Conservation (phyloP, 2,113 vertebrate species). For the Nothobranchius furzeri region DNA sequence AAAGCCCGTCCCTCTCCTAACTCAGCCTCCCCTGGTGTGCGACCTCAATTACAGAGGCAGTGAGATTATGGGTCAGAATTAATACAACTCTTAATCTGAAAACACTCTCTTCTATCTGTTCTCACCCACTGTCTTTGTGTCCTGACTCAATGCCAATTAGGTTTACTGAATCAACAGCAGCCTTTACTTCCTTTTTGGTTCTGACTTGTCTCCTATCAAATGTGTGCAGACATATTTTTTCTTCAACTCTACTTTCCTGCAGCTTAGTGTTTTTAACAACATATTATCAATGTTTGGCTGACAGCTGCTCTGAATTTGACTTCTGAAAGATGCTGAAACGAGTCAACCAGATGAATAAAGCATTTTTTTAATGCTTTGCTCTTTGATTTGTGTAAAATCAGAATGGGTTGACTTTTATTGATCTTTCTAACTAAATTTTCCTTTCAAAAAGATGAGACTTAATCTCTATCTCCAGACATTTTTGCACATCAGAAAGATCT, state of each 20-base stretch:
- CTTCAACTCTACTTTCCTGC: not conserved
- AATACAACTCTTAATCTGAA: constrained; percentile 72
- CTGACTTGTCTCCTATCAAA: constrained; percentile 10
- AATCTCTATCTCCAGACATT: not conserved
- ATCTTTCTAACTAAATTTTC: not conserved
- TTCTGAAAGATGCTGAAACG: not conserved
- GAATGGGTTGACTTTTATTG: not conserved
- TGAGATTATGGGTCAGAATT: constrained; percentile 76
- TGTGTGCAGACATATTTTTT: constrained; percentile 8
- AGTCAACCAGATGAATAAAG: not conserved
- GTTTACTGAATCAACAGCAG: constrained; percentile 49
- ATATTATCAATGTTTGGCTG: not conserved
- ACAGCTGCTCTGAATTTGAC: not conserved
- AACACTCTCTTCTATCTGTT: constrained; percentile 49
- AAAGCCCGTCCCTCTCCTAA: constrained; percentile 54
- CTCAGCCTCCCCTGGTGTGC: constrained; percentile 62
- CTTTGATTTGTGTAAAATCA: not conserved
- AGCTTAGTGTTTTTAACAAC: not conserved
- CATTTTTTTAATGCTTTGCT: not conserved
- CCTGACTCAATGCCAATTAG: constrained; percentile 45
- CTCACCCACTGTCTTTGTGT: constrained; percentile 25
- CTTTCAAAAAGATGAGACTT: not conserved
- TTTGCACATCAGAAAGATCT: too few relatives aligned
- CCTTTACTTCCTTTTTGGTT: constrained; percentile 1
- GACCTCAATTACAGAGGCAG: constrained; percentile 77